phyloP scores from a whole-genome alignment of 1,140 invertebrate species.

The Agrypnia vestita region DNA sequence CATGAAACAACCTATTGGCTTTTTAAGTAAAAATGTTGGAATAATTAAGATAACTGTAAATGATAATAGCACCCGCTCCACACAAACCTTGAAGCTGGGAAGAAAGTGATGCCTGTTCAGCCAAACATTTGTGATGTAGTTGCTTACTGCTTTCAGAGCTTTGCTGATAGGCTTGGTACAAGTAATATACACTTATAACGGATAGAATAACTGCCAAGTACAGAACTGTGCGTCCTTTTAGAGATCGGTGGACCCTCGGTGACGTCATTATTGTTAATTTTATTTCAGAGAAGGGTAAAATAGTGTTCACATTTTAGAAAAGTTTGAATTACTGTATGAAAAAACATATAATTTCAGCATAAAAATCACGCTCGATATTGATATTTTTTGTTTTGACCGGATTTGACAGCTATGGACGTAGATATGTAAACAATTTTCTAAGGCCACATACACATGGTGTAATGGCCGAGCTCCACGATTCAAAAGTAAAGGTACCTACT shows the following conservation, averaged over 20 bases:
- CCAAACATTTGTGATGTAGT: conserved; percentile 17
- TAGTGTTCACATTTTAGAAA: conserved; percentile 12
- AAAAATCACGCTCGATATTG: background rate
- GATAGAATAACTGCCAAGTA: background rate
- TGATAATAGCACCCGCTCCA: background rate
- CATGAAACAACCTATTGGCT: too few relatives aligned
- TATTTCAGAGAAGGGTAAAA: background rate
- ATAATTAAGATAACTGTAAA: background rate
- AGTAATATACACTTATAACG: conserved; percentile 16
- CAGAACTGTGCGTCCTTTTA: conserved; percentile 29
- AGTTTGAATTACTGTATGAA: background rate
- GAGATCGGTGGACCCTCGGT: background rate
- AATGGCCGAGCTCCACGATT: too few relatives aligned
- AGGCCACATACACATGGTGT: background rate
- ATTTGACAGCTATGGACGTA: conserved; percentile 15
- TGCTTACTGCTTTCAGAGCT: background rate
- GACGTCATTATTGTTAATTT: conserved; percentile 12
- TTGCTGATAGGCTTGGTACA: conserved; percentile 14
- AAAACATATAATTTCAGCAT: background rate
- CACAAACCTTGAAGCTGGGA: conserved; percentile 28
- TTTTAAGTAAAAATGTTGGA: too few relatives aligned
- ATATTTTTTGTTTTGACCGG: background rate
- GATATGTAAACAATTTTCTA: conserved; percentile 19
- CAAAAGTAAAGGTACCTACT: too few relatives aligned
- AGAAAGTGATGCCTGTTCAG: conserved; percentile 5